Evolutionary conservation across 2,113 vertebrate genomes (phyloP).

Genomic region (Microtus pennsylvanicus): DNA sequence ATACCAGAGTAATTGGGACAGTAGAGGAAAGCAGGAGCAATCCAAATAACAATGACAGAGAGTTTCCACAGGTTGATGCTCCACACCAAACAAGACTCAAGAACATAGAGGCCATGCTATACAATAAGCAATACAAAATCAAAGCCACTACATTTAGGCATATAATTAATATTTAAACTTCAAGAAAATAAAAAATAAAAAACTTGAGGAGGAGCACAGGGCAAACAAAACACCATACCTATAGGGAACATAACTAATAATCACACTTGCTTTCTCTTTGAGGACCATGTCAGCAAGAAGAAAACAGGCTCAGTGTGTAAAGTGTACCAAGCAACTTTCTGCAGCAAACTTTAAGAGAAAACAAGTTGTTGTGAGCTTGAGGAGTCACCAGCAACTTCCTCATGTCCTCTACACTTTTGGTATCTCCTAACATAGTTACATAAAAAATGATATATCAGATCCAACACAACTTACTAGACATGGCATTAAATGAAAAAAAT

Average conservation of each 20-base stretch:
- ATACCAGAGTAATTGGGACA: neutral
- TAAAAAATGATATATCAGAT: slow-evolving; percentile 39
- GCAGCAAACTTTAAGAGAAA: neutral
- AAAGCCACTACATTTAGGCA: neutral
- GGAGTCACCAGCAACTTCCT: neutral
- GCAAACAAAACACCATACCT: neutral
- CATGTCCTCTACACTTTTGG: neutral
- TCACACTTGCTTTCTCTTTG: neutral
- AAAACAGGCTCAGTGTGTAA: neutral
- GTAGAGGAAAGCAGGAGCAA: neutral
- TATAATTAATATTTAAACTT: neutral
- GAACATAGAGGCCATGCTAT: neutral
- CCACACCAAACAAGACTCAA: neutral
- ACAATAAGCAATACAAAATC: neutral
- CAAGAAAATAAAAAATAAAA: neutral
- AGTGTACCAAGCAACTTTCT: neutral
- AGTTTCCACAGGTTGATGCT: neutral
- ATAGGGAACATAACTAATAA: neutral
- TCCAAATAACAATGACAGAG: neutral
- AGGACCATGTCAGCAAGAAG: neutral
- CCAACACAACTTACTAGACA: slow-evolving; percentile 61
- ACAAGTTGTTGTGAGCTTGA: neutral
- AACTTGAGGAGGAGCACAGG: neutral
- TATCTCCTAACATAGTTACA: neutral
- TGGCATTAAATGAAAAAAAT: slow-evolving; percentile 70